Base-by-base conservation (phyloP, 2,113 vertebrate species). In the Ginglymostoma cirratum region DNA sequence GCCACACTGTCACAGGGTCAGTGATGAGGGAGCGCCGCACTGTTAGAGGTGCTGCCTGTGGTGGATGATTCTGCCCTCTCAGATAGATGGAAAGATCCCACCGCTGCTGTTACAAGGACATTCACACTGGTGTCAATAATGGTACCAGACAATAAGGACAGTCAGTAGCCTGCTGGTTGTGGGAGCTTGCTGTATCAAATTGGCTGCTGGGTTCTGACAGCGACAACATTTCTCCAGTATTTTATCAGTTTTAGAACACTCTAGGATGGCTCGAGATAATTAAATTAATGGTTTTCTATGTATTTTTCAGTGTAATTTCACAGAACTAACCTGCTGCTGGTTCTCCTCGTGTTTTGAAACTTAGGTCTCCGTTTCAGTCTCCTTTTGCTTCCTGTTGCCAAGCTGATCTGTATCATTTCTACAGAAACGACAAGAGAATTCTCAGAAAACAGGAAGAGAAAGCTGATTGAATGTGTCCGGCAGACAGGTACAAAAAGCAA, bases 371-470 rank as follows among this genome's bases (percentile, higher is more conserved):
- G 97, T 45, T 96, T 96, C 17, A 98, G 97, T 92, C 55, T 97
- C 94, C 97, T 97, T 45, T 96, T 97, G 23, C 10, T 87, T 0
- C 96, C 96, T 5, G 94, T 52, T 3, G 96, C 55, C 89, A 97
- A 34, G 72, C 96, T 97, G 76, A 83, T 72, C 96, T 98, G 98
- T 12, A 0, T 42, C 97, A 97, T 98, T 27, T 96, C 98, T 98
- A 48, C 34, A 3, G 8, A 96, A 94, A 95, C 15, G 95, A 61
- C 96, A 7, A 34, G 78, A n/a, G 96, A 17, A 83, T 4, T 83
- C 38, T 21, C 17, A 83, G 80, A 38, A 23, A 42, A 42, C n/a
- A 38, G 17, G 38, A 42, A 7, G 80, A 83, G 80, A 45, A 23
- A 42, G 80, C 80, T 83, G 78, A 83, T 42, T 42, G 5, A 42